Evolutionary conservation across 2,113 vertebrate species (phyloP), one percentile per base, ranked within the genome.

Genomic region (Lophotis ruficrista): DNA sequence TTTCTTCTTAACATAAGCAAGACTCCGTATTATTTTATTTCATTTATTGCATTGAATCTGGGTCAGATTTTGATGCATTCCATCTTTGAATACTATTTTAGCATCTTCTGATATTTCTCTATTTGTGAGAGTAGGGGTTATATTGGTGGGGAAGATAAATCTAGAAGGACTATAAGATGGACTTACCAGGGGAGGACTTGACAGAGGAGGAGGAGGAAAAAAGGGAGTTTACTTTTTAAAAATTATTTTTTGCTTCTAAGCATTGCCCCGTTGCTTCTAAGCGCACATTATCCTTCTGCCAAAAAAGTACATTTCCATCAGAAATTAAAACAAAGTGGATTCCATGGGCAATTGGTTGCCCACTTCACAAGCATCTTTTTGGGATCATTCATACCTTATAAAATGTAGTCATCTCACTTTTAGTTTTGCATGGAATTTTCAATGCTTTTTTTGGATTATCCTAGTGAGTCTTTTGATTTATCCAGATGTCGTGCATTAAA

Each of bases 251-350:
- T 69, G 21, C 10, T 23, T 78, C 83, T 83, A 79, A 30, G 18
- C 6, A 43, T 43, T 43, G 41, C 23, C 45, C 12, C 11, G 4
- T 53, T 80, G 13, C 58, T 86, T 83, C 77, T 53, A 4, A 58
- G 7, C 0, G 0, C 5, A 35, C 2, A 8, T 83, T 86, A 53
- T 60, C 6, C 20, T 21, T 13, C 50, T 80, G 19, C n/a, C 27
- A 58, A 92, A 75, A 23, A 76, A 60, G 5, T 1, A 2, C 9
- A 2, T 71, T 89, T 83, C n/a, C 41, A 37, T 50, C 0, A 1
- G 45, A 83, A 92, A 53, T 48, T 30, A 53, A 72, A 47, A 12
- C 28, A 37, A 87, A 85, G 33, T 14, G 2, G 21, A 70, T 72
- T 85, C 21, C 22, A 17, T 4, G 23, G 61, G 23, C 61, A 76